phyloP scores from a whole-genome alignment of 92 coral and sea anemone genomes.

The Palythoa grandis region DNA sequence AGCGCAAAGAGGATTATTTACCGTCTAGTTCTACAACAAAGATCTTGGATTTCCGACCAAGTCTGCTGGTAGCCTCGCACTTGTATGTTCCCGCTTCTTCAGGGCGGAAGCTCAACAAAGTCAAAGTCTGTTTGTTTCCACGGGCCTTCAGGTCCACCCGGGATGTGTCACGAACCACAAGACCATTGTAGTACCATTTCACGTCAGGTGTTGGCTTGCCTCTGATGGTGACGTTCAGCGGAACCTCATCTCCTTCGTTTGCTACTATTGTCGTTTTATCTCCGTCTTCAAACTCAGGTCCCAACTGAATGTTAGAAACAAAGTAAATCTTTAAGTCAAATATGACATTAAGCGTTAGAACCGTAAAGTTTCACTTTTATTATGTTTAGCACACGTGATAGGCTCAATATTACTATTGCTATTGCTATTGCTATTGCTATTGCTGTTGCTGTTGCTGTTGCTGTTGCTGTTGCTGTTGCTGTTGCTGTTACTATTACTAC shows the following conservation, averaged over 20 bases:
- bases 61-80: slow-evolving; percentile 65
- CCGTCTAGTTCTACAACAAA: slow-evolving; percentile 65
- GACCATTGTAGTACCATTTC: slow-evolving; percentile 67
- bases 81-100: slow-evolving; percentile 66
- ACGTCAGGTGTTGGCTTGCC: slow-evolving; percentile 71
- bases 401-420: too few species aligned
- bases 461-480: too few species aligned
- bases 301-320: slow-evolving; percentile 8
- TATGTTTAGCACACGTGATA: too few species aligned
- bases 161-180: slow-evolving; percentile 56
- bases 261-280: slow-evolving; percentile 55
- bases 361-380: not conserved
- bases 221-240: slow-evolving; percentile 51
- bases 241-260: slow-evolving; percentile 59
- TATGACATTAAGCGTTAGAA: not conserved
- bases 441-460: too few species aligned
- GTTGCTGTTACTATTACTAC: too few species aligned
- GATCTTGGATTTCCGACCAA: slow-evolving; percentile 61
- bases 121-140: slow-evolving; percentile 54
- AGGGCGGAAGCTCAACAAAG: slow-evolving; percentile 55
- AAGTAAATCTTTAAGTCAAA: not conserved
- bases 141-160: slow-evolving; percentile 54
- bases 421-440: too few species aligned
- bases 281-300: slow-evolving; percentile 67
- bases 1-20: slow-evolving; percentile 3